Evolutionary conservation across 2,113 vertebrate genomes (phyloP).

Genomic region (Cephalophus harveyi): DNA sequence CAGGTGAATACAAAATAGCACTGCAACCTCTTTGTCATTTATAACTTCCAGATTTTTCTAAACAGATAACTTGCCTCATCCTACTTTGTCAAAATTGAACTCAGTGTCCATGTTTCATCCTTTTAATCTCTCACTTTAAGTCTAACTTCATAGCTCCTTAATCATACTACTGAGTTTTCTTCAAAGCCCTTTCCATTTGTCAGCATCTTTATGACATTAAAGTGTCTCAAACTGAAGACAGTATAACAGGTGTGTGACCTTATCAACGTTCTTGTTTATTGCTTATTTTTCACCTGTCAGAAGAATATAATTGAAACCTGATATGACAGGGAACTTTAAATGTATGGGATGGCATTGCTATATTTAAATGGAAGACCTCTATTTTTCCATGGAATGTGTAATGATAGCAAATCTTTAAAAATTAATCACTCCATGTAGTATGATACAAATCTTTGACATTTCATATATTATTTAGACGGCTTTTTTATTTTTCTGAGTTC

Average conservation of each 20-base stretch:
- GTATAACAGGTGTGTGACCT: constrained; percentile 2
- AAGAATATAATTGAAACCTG: not conserved
- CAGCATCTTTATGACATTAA: constrained; percentile 7
- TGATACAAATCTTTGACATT: not conserved
- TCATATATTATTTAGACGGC: not conserved
- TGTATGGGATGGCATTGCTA: not conserved
- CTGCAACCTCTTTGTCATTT: not conserved
- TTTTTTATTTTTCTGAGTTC: not conserved
- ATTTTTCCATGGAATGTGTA: not conserved
- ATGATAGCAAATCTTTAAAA: not conserved
- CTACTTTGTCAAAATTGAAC: not conserved
- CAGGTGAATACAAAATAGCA: not conserved
- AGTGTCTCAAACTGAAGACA: constrained; percentile 25
- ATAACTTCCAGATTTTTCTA: not conserved
- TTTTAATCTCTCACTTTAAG: constrained; percentile 26
- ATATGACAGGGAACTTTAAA: not conserved
- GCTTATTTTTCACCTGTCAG: constrained; percentile 25
- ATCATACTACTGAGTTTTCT: not conserved
- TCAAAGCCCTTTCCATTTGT: constrained; percentile 18
- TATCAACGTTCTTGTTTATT: constrained; percentile 19
- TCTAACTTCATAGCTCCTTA: not conserved
- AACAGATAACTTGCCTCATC: not conserved
- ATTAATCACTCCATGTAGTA: not conserved
- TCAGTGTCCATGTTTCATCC: not conserved
- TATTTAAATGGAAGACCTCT: not conserved